Conservation (phyloP, 2,113 vertebrate species). For the Tyrannus savana region DNA sequence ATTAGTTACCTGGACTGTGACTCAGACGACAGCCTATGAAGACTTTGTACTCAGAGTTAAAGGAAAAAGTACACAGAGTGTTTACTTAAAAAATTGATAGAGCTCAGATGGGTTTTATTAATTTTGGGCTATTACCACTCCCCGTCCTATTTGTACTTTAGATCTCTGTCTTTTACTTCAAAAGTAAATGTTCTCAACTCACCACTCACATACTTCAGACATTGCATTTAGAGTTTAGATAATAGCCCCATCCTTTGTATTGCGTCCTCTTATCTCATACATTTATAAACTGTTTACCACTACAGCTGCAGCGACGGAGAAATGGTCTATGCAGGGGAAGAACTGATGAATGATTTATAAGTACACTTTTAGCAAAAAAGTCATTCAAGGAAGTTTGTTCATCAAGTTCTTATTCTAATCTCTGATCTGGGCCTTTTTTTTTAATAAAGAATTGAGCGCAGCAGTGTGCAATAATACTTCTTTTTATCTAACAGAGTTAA, state of each 20-base stretch:
- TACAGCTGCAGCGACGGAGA: not conserved
- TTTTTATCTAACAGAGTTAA: not conserved
- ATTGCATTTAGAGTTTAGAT: not conserved
- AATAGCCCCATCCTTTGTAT: not conserved
- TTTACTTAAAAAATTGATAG: not conserved
- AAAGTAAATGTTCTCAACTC: not conserved
- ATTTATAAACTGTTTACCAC: conserved; percentile 1
- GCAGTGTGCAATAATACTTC: not conserved
- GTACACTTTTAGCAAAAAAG: not conserved
- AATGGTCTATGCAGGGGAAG: not conserved
- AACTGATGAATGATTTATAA: conserved; percentile 19
- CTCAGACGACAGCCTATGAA: not conserved
- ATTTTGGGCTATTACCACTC: not conserved
- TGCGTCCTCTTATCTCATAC: not conserved
- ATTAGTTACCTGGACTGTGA: not conserved
- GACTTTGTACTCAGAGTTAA: not conserved
- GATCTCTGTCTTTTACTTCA: not conserved
- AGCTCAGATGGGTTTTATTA: not conserved
- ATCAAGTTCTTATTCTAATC: not conserved
- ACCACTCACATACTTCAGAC: not conserved
- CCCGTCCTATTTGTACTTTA: not conserved
- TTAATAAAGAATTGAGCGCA: not conserved
- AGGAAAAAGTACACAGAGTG: not conserved
- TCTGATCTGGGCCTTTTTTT: not conserved
- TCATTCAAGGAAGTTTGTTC: not conserved